These are phyloP conservation scores for Cyprinella venusta DNA, from an alignment of 2,797 vertebrate genomes.

Conservation along the genomic window DNA sequence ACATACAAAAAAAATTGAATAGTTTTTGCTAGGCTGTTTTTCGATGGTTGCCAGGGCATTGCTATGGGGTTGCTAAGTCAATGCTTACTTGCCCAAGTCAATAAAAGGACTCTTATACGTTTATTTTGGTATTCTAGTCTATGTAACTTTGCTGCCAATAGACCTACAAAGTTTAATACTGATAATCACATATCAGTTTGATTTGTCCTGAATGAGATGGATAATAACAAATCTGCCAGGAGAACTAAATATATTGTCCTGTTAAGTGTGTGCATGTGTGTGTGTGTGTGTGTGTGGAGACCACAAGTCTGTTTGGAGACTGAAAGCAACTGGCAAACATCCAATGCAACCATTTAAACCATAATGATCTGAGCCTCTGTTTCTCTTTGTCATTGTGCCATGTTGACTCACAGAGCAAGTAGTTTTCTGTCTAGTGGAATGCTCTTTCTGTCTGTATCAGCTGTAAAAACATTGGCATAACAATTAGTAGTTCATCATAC, in stretches of 20 bases:
- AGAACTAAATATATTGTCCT: conserved; percentile 30
- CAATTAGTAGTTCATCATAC: conserved; percentile 70
- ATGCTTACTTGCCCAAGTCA: not conserved
- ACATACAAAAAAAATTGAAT: not conserved
- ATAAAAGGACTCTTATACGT: not conserved
- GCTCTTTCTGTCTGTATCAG: conserved; percentile 74
- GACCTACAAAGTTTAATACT: not conserved
- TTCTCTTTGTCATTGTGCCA: conserved; percentile 62
- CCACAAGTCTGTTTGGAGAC: conserved; percentile 61
- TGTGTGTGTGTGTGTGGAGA: conserved; percentile 61
- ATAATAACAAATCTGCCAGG: conserved; percentile 16
- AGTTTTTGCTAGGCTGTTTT: not conserved
- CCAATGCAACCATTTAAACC: conserved; percentile 69
- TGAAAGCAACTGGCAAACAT: conserved; percentile 65
- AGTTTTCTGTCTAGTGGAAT: conserved; percentile 68
- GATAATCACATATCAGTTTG: conserved; percentile 15
- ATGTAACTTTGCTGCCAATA: not conserved
- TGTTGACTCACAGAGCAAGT: conserved; percentile 67
- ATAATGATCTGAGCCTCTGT: conserved; percentile 66
- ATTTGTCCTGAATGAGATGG: conserved; percentile 10
- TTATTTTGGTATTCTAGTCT: not conserved
- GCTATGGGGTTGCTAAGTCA: not conserved
- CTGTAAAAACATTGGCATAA: conserved; percentile 68
- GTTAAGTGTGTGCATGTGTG: not conserved
- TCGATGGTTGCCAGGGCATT: not conserved